Conservation (phyloP, 2,888 invertebrate species). For the Leptura quadrifasciata region DNA sequence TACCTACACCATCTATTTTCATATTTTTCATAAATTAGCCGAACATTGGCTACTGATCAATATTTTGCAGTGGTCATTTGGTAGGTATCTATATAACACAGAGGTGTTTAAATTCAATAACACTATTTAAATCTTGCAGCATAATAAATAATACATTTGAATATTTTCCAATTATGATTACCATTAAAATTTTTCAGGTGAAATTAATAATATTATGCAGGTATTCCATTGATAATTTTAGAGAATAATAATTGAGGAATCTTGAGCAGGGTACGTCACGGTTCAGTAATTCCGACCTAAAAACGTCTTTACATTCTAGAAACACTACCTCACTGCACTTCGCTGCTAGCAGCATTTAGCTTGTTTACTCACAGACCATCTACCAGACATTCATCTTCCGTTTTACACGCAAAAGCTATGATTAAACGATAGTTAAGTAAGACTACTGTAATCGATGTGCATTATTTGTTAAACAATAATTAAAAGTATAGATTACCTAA, state of each 20-base stretch:
- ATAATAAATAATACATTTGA: no score
- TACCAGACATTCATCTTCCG: conserved; percentile 58
- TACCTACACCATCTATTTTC: no score
- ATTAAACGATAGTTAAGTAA: conserved; percentile 35
- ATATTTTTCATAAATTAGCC: no score
- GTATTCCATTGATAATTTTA: no score
- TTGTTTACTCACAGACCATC: conserved; percentile 55
- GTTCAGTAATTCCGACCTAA: conserved; percentile 4
- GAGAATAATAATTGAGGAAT: not conserved
- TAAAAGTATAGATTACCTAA: conserved; percentile 2
- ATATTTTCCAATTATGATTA: no score
- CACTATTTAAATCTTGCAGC: no score
- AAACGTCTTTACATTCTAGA: conserved; percentile 37
- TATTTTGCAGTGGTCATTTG: no score
- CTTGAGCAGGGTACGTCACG: not conserved
- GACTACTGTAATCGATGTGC: conserved; percentile 7
- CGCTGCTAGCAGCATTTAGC: conserved; percentile 41
- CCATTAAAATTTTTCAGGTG: no score
- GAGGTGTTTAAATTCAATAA: no score
- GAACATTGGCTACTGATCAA: no score
- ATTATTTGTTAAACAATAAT: conserved; percentile 17
- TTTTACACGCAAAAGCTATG: conserved; percentile 55
- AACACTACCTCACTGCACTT: conserved; percentile 9
- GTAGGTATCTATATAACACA: no score
- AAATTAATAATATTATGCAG: no score